Conservation (phyloP, 2,797 vertebrate genomes). For the Acridotheres tristis region DNA sequence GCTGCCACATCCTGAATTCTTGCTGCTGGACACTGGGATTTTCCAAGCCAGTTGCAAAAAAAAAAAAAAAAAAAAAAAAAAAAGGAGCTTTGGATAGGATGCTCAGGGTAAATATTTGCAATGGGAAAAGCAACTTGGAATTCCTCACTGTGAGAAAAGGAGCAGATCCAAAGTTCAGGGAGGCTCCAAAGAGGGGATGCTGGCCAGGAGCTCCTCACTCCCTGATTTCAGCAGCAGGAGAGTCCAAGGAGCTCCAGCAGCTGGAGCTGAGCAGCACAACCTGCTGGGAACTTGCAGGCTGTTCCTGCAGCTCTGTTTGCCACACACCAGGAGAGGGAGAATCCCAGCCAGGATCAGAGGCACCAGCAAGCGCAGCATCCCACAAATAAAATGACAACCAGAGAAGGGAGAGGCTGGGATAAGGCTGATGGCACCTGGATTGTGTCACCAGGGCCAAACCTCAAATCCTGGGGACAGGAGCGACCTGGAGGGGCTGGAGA, state of each 20-base stretch:
- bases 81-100: not conserved
- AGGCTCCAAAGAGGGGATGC: not conserved
- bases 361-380: not conserved
- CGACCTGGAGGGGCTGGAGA: not conserved
- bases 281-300: not conserved
- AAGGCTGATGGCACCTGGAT: not conserved
- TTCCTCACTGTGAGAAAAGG: not conserved
- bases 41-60: not conserved
- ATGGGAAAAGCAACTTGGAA: not conserved
- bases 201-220: not conserved
- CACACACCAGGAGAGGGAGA: not conserved
- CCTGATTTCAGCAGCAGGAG: rapidly evolving
- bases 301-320: rapidly evolving
- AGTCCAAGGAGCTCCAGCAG: not conserved
- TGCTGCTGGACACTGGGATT: not conserved
- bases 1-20: not conserved
- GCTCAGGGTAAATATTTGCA: not conserved
- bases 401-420: not conserved
- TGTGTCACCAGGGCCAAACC: not conserved
- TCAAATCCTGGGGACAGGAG: not conserved
- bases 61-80: too few relatives aligned
- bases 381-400: rapidly evolving
- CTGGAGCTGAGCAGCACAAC: not conserved
- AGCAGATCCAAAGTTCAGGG: not conserved
- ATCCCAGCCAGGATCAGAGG: rapidly evolving